Percentiles rank a stretch among this genome's conserved stretches.
These are phyloP conservation scores for Helicorthomorpha holstii DNA, from an alignment of 1,140 invertebrate genomes.

Conservation along the genomic window DNA sequence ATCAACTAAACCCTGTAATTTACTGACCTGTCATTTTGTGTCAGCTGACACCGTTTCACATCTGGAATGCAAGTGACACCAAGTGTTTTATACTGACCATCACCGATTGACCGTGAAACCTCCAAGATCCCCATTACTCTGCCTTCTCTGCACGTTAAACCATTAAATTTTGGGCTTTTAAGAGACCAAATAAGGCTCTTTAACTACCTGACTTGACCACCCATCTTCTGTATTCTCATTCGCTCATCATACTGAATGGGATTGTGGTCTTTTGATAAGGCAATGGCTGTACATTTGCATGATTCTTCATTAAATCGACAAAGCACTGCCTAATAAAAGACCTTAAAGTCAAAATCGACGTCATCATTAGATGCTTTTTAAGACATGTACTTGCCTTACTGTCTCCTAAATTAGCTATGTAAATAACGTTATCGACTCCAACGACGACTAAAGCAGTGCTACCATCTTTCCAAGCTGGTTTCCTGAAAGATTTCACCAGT, in stretches of 20 bases:
- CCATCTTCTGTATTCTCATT: constrained; percentile 33
- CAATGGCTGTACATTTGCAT: constrained; percentile 20
- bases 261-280: constrained; percentile 29
- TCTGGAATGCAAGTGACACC: constrained; percentile 31
- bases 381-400: constrained; percentile 24
- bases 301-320: constrained; percentile 24
- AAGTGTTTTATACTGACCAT: constrained; percentile 30
- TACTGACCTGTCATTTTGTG: constrained; percentile 22
- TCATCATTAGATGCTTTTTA: neutral
- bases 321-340: constrained; percentile 25
- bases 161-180: neutral
- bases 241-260: constrained; percentile 31
- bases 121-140: constrained; percentile 33
- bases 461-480: constrained; percentile 34
- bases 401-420: constrained; percentile 33
- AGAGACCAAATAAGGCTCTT: neutral
- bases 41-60: constrained; percentile 30
- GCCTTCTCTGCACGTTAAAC: constrained; percentile 24
- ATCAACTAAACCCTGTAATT: neutral
- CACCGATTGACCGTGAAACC: constrained; percentile 34
- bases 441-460: constrained; percentile 29
- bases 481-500: constrained; percentile 18
- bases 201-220: constrained; percentile 30
- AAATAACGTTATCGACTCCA: constrained; percentile 28
- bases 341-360: neutral